phyloP scores from a whole-genome alignment of 2,888 invertebrate genomes.

The Phengaris arion region DNA sequence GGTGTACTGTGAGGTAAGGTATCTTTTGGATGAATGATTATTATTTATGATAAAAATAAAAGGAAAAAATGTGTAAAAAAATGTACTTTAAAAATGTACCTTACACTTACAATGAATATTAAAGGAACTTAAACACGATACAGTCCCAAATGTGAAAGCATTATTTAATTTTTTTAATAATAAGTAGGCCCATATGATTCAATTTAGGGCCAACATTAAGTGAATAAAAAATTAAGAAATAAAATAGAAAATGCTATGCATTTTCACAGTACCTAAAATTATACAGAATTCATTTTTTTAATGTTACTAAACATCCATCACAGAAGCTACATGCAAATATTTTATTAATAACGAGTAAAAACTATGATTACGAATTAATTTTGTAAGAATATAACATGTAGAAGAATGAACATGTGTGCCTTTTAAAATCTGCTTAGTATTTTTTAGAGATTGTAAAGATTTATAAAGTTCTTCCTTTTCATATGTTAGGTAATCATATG shows the following conservation, averaged over 20 bases:
- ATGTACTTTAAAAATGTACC: background rate
- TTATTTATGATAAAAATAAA: background rate
- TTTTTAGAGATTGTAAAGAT: conserved; percentile 1
- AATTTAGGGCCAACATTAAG: no score
- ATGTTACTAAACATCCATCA: no score
- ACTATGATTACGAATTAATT: background rate
- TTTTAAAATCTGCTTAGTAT: background rate
- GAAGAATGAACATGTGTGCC: background rate
- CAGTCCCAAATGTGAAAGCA: background rate
- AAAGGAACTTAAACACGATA: background rate
- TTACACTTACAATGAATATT: background rate
- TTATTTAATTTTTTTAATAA: no score
- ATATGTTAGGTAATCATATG: conserved; percentile 31
- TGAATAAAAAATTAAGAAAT: no score
- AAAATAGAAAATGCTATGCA: no score
- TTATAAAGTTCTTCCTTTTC: background rate
- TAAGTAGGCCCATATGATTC: no score
- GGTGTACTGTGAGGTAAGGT: background rate
- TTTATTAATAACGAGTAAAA: background rate
- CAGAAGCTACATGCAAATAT: background rate
- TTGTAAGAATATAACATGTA: conserved; percentile 3
- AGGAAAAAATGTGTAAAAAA: background rate
- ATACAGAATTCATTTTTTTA: no score
- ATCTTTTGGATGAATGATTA: background rate
- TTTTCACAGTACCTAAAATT: no score